These are phyloP conservation scores for Tonatia bakeri DNA, from an alignment of 2,113 vertebrate genomes.

Conservation along the genomic window DNA sequence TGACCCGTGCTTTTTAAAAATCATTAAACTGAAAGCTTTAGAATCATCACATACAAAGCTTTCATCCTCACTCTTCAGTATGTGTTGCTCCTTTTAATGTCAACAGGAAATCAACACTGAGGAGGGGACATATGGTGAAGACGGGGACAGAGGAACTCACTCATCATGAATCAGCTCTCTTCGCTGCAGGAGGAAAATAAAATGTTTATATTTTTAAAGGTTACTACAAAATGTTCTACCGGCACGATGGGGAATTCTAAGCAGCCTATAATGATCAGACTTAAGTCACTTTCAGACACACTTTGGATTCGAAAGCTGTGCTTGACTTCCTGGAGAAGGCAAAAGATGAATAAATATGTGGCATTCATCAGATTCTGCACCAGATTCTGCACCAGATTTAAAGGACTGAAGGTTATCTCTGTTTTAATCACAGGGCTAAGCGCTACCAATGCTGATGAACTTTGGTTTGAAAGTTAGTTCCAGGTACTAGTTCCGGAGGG, in stretches of 20 bases:
- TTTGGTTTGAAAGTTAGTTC: background rate
- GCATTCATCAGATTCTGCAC: background rate
- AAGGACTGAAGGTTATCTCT: background rate
- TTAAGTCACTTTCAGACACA: background rate
- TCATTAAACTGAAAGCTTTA: background rate
- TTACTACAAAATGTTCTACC: conserved; percentile 63
- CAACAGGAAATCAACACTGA: conserved; percentile 60
- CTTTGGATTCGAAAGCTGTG: background rate
- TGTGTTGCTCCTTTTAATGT: conserved; percentile 54
- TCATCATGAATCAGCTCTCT: conserved; percentile 51
- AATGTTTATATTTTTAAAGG: conserved; percentile 61
- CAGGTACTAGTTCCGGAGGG: background rate
- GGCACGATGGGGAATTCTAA: conserved; percentile 12
- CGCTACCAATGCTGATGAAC: background rate
- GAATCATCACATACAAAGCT: background rate
- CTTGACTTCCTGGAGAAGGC: background rate
- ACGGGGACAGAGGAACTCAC: background rate
- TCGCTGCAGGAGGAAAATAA: conserved; percentile 38
- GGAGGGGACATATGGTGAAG: conserved; percentile 32
- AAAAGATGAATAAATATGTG: background rate
- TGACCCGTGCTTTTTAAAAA: background rate
- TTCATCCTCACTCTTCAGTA: background rate
- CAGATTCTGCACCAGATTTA: background rate
- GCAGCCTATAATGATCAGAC: background rate
- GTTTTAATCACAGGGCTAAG: background rate